Base-by-base conservation (phyloP, 2,888 invertebrate species). In the Eudemis profundana region DNA sequence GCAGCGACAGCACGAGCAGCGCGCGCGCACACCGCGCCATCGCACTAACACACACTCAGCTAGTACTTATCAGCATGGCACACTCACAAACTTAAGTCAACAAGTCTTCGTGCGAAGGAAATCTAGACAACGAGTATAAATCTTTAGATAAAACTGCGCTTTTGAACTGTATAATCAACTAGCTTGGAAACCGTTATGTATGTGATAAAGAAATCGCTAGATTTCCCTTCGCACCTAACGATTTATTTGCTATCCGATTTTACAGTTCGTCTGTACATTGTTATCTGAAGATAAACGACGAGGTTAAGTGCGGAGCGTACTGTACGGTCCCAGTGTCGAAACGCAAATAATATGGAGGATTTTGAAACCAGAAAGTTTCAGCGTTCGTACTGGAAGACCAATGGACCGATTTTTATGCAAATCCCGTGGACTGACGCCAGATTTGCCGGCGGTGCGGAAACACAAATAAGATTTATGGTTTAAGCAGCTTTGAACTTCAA, bases 51-150 rank as follows among this genome's bases (percentile, higher is more conserved):
- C 82, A 72, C 87, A 85, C 81, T 87, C 90, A 90, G 85, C 84
- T 90, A 89, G 90, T 91, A 91, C 91, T 91, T 85, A 81, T 89
- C 81, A 90, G 88, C 91, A 92, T 92, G 79, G 82, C 90, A 89
- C 86, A 85, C 78, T 82, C 82, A 82, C 78, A 73, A 76, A 56
- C 51, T 74, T 74, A 71, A 70, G 69, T 67, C 68, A 64, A 12
- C 33, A 21, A 17, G 46, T 46, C 12, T 46, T 46, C 21, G 21
- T n/a, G 46, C 46, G 5, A 8, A 7, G 33, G 8, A 8, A 33
- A 33, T 8, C 33, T 33, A 33, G 1, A 2, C 2, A 2, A 8
- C 8, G 8, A 33, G 2, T 5, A n/a, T 19, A 12, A 19, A 12
- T 46, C 4, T 21, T 21, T 2, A 46, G 44, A 46, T 46, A 46